Evolutionary conservation across 2,113 vertebrate species (phyloP), one percentile per base, ranked within the genome.

Genomic region (Misgurnus anguillicaudatus): DNA sequence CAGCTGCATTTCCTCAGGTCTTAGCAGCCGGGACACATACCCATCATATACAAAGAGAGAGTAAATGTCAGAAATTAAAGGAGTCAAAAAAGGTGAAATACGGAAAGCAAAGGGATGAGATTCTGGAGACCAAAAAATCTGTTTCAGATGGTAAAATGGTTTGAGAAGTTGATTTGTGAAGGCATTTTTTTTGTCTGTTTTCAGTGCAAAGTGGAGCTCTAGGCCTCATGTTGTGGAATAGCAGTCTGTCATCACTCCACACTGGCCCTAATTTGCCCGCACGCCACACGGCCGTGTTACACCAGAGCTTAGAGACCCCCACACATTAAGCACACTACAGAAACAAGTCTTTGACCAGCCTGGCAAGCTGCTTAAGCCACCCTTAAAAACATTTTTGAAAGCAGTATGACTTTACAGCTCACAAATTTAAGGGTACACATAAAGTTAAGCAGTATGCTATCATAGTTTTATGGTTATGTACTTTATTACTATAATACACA

Each of bases 141-240:
- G 85, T 93, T 91, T 89, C 90, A 93, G 91, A 91, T 93, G 91
- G 89, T 82, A 85, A 53, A 38, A 58, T n/a, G 24, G 38, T 19
- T 66, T 45, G 64, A 39, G 21, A 24, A 19, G 70, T 58, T 69
- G 80, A 77, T 75, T 75, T 80, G 75, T 69, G 64, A 78, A 76
- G 84, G 66, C 64, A 57, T 75, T 9, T 31, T 31, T 31, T 31
- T 31, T 0, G 57, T 13, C 19, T 74, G 72, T 62, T 74, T 64
- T 74, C 4, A 45, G 74, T 84, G 82, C 82, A 87, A 86, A 78
- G 61, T 10, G 82, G 86, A 87, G 66, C 80, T 81, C 84, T 81
- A 78, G 80, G 85, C 84, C 77, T 86, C 83, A 82, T 85, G 83
- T 87, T 90, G 87, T 86, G 57, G 83, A 85, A 81, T 87, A 85